Evolutionary conservation across 2,797 vertebrate genomes (phyloP).

Genomic region (Sebastes goodei): DNA sequence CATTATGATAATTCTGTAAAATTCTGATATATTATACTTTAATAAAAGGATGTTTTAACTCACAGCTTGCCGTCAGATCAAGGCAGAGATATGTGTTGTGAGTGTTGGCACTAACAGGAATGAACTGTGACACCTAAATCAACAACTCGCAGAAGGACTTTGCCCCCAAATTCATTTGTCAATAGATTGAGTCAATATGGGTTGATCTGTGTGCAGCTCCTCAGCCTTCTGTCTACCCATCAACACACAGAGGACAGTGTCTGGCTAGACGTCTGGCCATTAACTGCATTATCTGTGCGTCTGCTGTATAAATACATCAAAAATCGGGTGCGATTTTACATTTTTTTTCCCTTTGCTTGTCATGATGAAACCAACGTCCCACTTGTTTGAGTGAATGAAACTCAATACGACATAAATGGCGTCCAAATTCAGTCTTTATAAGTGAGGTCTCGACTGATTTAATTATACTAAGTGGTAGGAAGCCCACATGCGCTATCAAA

Average conservation of each 20-base stretch:
- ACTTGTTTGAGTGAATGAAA: constrained; percentile 56
- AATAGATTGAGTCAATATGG: constrained; percentile 86
- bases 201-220: constrained; percentile 81
- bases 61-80: constrained; percentile 86
- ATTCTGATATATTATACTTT: constrained; percentile 59
- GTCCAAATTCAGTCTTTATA: constrained; percentile 62
- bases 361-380: constrained; percentile 31
- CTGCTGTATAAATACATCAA: constrained; percentile 64
- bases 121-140: constrained; percentile 88
- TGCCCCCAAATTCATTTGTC: constrained; percentile 86
- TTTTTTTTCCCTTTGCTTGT: constrained; percentile 21
- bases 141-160: constrained; percentile 87
- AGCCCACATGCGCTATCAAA: constrained; percentile 59
- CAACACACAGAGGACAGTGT: constrained; percentile 69
- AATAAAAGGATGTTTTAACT: constrained; percentile 77
- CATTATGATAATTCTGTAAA: constrained; percentile 52
- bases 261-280: constrained; percentile 74
- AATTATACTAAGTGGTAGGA: constrained; percentile 67
- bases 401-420: constrained; percentile 48
- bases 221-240: constrained; percentile 76
- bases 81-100: constrained; percentile 79
- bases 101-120: constrained; percentile 80
- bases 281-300: constrained; percentile 69
- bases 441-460: constrained; percentile 63
- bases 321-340: constrained; percentile 8